Evolutionary conservation across 2,888 invertebrate genomes (phyloP).

Genomic region (Callosobruchus maculatus): DNA sequence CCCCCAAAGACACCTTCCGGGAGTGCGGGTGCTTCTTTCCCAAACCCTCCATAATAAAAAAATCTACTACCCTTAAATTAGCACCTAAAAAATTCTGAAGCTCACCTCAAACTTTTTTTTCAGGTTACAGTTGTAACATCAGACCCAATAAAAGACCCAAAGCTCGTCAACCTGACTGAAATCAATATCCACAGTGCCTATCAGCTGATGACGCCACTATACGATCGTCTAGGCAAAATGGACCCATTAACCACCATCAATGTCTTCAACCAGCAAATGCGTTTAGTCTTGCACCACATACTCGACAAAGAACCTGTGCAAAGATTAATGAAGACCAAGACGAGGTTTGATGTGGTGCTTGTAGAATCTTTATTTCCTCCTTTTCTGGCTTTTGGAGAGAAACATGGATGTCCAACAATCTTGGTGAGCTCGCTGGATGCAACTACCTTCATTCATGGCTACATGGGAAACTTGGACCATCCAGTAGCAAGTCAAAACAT

Average conservation of each 20-base stretch:
- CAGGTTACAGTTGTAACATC: slow-evolving; percentile 22
- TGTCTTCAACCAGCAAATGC: neutral
- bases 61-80: too few species aligned
- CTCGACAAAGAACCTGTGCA: slow-evolving; percentile 2
- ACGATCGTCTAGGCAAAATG: neutral
- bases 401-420: slow-evolving; percentile 26
- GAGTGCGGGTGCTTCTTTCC: too few species aligned
- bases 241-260: neutral
- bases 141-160: slow-evolving; percentile 38
- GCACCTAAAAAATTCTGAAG: too few species aligned
- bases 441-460: slow-evolving; percentile 10
- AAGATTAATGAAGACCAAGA: slow-evolving; percentile 7
- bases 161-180: slow-evolving; percentile 44
- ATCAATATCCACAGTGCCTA: slow-evolving; percentile 44
- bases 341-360: slow-evolving; percentile 31
- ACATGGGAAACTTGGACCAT: slow-evolving; percentile 24
- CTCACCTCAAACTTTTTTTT: neutral
- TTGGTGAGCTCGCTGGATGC: slow-evolving; percentile 23
- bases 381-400: slow-evolving; percentile 25
- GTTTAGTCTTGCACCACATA: neutral
- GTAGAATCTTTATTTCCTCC: slow-evolving; percentile 25
- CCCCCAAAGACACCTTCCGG: too few species aligned
- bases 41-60: too few species aligned
- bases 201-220: slow-evolving; percentile 4
- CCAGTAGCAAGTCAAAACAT: slow-evolving; percentile 23